Evolutionary conservation across 2,888 invertebrate genomes (phyloP).

Genomic region (Amphipoea lucens): DNA sequence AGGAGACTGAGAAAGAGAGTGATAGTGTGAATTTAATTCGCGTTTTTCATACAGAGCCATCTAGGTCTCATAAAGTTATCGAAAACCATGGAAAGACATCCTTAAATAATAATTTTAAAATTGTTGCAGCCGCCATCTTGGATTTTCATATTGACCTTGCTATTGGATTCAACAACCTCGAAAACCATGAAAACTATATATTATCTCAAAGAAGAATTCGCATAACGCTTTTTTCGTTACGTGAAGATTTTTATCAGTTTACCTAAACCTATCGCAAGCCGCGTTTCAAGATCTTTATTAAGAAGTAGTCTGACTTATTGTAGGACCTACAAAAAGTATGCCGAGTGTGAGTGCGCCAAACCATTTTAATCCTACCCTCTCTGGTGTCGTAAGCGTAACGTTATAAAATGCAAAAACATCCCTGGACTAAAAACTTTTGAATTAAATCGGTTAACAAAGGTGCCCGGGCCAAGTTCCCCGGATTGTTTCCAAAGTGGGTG

Average conservation of each 20-base stretch:
- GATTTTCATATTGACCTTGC: no score
- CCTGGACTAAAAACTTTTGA: slow-evolving; percentile 54
- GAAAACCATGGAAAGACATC: no score
- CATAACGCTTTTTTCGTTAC: no score
- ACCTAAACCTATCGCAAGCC: no score
- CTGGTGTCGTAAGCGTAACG: neutral
- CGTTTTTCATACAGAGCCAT: no score
- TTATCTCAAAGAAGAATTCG: neutral
- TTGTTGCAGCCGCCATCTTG: no score
- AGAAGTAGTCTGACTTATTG: neutral
- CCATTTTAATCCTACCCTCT: slow-evolving; percentile 6
- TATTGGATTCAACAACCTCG: no score
- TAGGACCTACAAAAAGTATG: neutral
- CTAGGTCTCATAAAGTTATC: no score
- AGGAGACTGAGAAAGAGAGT: no score
- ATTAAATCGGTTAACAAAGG: slow-evolving; percentile 66
- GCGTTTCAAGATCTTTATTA: no score
- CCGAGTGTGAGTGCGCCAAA: neutral
- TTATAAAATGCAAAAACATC: slow-evolving; percentile 41
- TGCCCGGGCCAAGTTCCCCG: slow-evolving; percentile 58
- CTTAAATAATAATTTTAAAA: no score
- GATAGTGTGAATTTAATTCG: no score
- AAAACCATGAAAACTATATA: neutral
- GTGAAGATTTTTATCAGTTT: neutral
- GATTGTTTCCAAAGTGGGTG: slow-evolving; percentile 68